Percentiles rank a stretch among this genome's conserved stretches.
Evolutionary conservation across 2,113 vertebrate species (phyloP).

Genomic region (Stomatorhinus ivindoensis): DNA sequence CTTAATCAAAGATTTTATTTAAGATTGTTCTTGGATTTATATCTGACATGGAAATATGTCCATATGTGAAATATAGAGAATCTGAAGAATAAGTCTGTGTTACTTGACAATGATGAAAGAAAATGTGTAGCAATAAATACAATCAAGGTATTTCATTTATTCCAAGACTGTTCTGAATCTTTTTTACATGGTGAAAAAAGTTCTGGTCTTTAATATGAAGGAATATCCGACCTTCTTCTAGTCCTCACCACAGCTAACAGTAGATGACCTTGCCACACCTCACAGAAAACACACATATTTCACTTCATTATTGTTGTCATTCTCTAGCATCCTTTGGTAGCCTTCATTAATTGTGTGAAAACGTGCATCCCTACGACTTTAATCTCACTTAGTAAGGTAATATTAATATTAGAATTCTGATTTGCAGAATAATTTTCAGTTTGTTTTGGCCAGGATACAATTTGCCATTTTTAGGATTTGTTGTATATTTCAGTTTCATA

Average conservation of each 20-base stretch:
- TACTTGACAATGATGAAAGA: background rate
- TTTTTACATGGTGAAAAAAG: background rate
- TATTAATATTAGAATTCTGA: background rate
- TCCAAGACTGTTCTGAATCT: background rate
- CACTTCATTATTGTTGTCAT: background rate
- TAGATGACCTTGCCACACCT: background rate
- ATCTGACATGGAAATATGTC: background rate
- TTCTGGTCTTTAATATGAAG: background rate
- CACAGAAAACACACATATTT: background rate
- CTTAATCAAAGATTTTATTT: constrained; percentile 10
- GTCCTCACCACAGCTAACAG: background rate
- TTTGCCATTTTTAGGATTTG: background rate
- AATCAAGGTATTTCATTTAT: background rate
- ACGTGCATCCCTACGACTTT: background rate
- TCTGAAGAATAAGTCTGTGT: background rate
- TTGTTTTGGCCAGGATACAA: background rate
- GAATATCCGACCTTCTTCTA: background rate
- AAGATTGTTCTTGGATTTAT: constrained; percentile 3
- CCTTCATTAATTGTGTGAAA: background rate
- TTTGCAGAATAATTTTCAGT: background rate
- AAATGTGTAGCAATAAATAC: background rate
- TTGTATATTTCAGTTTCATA: background rate
- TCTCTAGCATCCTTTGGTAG: background rate
- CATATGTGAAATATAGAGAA: background rate
- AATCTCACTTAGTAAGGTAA: background rate